A percentile compares a stretch with the other conserved stretches of the same genome.
These are phyloP conservation scores for Melanotaenia boesemani DNA, from an alignment of 2,797 vertebrate species.

Conservation along the genomic window DNA sequence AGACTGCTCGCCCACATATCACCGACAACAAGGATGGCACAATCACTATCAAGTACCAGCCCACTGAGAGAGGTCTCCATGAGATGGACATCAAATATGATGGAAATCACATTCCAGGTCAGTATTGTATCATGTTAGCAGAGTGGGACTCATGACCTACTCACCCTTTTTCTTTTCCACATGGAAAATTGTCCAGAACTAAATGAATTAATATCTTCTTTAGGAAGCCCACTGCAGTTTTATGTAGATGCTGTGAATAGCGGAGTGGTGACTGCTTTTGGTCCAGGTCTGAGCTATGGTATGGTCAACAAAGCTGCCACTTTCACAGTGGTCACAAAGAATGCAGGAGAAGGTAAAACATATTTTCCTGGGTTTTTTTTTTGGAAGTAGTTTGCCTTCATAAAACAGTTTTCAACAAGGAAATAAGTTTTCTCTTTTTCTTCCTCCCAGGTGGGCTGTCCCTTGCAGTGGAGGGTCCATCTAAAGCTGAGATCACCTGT, in stretches of 20 bases:
- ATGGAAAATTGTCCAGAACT: neutral
- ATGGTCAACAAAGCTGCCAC: slow-evolving; percentile 94
- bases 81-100: slow-evolving; percentile 99
- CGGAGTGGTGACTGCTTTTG: slow-evolving; percentile 93
- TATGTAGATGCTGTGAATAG: slow-evolving; percentile 93
- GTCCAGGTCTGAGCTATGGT: slow-evolving; percentile 94
- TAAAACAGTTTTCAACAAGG: neutral
- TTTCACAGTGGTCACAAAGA: slow-evolving; percentile 97
- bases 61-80: slow-evolving; percentile 93
- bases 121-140: neutral
- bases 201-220: neutral
- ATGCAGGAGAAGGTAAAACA: slow-evolving; percentile 92
- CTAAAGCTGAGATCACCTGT: slow-evolving; percentile 97
- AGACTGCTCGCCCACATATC: slow-evolving; percentile 90
- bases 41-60: slow-evolving; percentile 93
- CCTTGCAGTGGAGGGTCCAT: slow-evolving; percentile 94
- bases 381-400: neutral
- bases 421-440: neutral
- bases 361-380: neutral
- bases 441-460: slow-evolving; percentile 90
- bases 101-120: slow-evolving; percentile 97
- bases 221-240: slow-evolving; percentile 97
- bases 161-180: neutral
- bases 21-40: slow-evolving; percentile 97
- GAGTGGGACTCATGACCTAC: neutral